Evolutionary conservation across 2,113 vertebrate species (phyloP).

Genomic region (Tetrax tetrax): DNA sequence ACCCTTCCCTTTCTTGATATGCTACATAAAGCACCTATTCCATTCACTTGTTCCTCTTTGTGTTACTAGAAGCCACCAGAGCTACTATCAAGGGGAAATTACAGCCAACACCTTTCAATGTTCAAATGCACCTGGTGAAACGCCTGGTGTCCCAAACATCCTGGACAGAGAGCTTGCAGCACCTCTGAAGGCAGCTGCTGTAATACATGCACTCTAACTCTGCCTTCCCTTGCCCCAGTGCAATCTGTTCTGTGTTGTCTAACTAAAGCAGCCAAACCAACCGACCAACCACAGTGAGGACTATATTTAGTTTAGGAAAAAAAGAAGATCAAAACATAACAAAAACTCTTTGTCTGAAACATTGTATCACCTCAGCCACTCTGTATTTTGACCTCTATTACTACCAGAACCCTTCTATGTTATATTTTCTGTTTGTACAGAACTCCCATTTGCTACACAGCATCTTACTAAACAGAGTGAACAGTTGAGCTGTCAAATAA

Average conservation of each 20-base stretch:
- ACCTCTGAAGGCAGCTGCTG: background rate
- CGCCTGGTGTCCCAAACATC: fast-evolving
- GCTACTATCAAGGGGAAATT: background rate
- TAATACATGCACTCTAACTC: background rate
- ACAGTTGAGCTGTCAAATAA: background rate
- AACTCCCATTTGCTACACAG: background rate
- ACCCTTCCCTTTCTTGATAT: background rate
- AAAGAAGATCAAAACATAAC: background rate
- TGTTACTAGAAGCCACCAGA: background rate
- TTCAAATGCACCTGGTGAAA: background rate
- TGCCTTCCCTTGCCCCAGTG: fast-evolving
- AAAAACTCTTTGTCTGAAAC: background rate
- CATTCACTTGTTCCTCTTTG: background rate
- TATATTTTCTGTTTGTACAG: background rate
- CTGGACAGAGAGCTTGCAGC: background rate
- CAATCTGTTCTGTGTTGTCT: background rate
- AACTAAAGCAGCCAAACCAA: background rate
- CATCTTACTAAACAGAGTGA: background rate
- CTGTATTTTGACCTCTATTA: background rate
- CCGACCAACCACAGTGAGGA: background rate
- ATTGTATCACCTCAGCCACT: background rate
- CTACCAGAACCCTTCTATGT: background rate
- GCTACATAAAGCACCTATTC: background rate
- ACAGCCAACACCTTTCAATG: background rate
- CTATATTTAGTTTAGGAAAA: background rate